Evolutionary conservation across 2,113 vertebrate genomes (phyloP).

Genomic region (Callospermophilus lateralis): DNA sequence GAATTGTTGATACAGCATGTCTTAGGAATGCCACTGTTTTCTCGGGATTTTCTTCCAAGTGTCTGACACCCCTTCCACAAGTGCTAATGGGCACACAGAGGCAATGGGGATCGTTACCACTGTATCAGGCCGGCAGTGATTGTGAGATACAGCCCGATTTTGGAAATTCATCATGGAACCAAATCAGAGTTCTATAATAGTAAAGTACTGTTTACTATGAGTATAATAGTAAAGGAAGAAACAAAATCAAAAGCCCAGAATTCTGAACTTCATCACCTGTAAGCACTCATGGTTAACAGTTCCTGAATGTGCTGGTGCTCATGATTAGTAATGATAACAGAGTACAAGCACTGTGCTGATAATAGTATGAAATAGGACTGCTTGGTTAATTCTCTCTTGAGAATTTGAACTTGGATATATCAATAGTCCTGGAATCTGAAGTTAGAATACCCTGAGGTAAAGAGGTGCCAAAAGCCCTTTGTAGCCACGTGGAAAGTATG

Average conservation of each 20-base stretch:
- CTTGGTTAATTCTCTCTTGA: conserved; percentile 39
- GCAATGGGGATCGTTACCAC: neutral
- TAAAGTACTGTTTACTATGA: neutral
- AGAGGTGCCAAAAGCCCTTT: neutral
- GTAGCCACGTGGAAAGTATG: neutral
- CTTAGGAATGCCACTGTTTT: neutral
- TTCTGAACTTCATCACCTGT: neutral
- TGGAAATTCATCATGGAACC: neutral
- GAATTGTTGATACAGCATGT: neutral
- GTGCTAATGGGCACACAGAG: neutral
- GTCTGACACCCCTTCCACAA: neutral
- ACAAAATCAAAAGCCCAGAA: neutral
- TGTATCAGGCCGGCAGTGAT: neutral
- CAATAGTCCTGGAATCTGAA: neutral
- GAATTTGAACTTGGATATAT: neutral
- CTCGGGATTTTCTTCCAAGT: neutral
- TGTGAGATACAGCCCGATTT: neutral
- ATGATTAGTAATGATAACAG: neutral
- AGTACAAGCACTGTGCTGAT: neutral
- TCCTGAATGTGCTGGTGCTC: neutral
- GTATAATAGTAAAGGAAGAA: neutral
- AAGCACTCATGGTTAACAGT: neutral
- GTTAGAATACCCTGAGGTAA: neutral
- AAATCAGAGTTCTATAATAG: neutral
- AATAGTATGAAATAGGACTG: neutral